Percentiles rank a stretch among this genome's conserved stretches.
Evolutionary conservation across 2,888 invertebrate genomes (phyloP).

Genomic region (Arge pagana): DNA sequence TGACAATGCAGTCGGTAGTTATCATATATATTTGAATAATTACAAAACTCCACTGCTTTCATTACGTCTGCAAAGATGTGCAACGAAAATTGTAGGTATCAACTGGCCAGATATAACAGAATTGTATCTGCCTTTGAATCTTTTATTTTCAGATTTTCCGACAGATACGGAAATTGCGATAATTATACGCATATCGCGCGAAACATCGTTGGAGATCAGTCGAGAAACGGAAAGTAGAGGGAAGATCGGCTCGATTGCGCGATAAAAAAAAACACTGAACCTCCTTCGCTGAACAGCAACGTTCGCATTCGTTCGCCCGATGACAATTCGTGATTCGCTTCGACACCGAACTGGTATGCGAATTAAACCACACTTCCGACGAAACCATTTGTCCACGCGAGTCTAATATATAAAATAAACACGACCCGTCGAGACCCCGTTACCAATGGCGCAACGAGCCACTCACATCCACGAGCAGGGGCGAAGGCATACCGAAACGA

Average conservation of each 20-base stretch:
- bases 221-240: constrained; percentile 50
- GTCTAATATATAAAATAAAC: too few relatives aligned
- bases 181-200: constrained; percentile 35
- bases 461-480: not conserved
- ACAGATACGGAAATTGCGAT: constrained; percentile 36
- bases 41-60: constrained; percentile 26
- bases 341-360: too few relatives aligned
- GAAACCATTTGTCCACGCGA: too few relatives aligned
- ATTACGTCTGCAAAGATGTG: not conserved
- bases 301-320: too few relatives aligned
- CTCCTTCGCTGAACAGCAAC: too few relatives aligned
- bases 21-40: constrained; percentile 31
- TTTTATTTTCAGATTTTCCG: constrained; percentile 30
- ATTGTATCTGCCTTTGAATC: not conserved
- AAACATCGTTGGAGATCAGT: constrained; percentile 40
- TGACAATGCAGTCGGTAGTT: constrained; percentile 38
- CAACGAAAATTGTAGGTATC: not conserved
- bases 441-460: constrained; percentile 38
- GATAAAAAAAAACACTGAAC: too few relatives aligned
- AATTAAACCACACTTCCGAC: too few relatives aligned
- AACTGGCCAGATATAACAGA: not conserved
- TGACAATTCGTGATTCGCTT: too few relatives aligned
- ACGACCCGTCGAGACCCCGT: constrained; percentile 35
- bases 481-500: constrained; percentile 3
- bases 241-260: too few relatives aligned